Base-by-base conservation (phyloP, 2,888 invertebrate genomes). In the Eutolmus rufibarbis region DNA sequence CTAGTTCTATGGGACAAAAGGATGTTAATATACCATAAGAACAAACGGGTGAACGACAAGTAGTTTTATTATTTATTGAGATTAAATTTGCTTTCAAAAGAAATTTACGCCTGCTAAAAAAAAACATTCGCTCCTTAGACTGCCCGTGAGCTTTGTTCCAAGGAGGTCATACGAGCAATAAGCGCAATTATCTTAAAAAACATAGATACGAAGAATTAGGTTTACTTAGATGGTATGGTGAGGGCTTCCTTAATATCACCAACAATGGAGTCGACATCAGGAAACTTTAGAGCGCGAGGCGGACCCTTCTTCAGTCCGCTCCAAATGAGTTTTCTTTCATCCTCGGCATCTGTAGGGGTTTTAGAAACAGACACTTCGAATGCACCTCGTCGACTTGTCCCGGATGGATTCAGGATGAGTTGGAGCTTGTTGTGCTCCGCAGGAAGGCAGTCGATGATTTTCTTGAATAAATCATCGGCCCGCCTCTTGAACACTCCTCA, bases 401-500 rank as follows among this genome's bases (percentile, higher is more conserved):
- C 91, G n/a, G 90, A 89, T 0, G 89, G 88, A 90, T 92, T 92
- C 1, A 92, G 90, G 51, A 88, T 87, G 1, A 91, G 89, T 74
- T 90, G 90, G 2, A 90, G 74, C 37, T 88, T 78, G 1, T 66
- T 66, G 5, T 23, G 66, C 23, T 46, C 12, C 23, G 77, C 28
- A 12, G 88, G 89, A 37, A 91, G 82, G 23, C 89, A 89, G 51
- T 90, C 89, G 34, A 89, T 86, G 74, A 92, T 88, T 31, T 89
- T 84, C 14, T 82, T 86, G 43, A 86, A 88, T 87, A 92, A 89
- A 86, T 91, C 91, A 87, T 90, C 89, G 79, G 92, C 92, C 87
- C 92, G 92, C 74, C 91, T 90, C 82, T 91, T 91, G 88, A 92
- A 92, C 23, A 92, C 91, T 77, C 90, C 90, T 91, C 92, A 92